Conservation (phyloP, 2,888 invertebrate genomes). For the Mayetiola destructor region DNA sequence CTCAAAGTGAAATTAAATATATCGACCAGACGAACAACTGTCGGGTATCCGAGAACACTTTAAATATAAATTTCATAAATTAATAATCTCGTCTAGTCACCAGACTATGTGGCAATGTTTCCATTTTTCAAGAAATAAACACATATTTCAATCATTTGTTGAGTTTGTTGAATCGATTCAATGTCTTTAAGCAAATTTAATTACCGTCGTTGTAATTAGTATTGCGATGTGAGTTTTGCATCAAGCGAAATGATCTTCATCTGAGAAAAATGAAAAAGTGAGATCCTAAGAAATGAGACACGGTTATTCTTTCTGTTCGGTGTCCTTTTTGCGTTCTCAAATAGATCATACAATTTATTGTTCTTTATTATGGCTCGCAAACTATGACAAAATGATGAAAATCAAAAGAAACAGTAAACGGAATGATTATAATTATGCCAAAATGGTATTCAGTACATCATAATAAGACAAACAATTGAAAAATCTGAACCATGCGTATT, state of each 20-base stretch:
- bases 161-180: not conserved
- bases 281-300: conserved; percentile 5
- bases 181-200: not conserved
- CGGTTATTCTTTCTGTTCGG: too few species aligned
- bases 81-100: conserved; percentile 12
- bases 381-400: not conserved
- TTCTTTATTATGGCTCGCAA: conserved; percentile 10
- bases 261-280: not conserved
- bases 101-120: conserved; percentile 11
- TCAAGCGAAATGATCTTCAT: conserved; percentile 6
- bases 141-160: not conserved
- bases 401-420: not conserved
- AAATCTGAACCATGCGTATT: not conserved
- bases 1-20: not conserved
- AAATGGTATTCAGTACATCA: too few species aligned
- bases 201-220: not conserved
- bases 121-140: not conserved
- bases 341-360: conserved; percentile 13
- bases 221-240: not conserved
- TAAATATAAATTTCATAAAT: conserved; percentile 12
- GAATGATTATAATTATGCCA: conserved; percentile 1
- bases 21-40: conserved; percentile 9
- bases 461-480: not conserved
- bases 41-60: not conserved
- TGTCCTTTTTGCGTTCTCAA: conserved; percentile 3